Base-by-base conservation (phyloP, 2,797 vertebrate genomes). In the Eulemur albifrons region DNA sequence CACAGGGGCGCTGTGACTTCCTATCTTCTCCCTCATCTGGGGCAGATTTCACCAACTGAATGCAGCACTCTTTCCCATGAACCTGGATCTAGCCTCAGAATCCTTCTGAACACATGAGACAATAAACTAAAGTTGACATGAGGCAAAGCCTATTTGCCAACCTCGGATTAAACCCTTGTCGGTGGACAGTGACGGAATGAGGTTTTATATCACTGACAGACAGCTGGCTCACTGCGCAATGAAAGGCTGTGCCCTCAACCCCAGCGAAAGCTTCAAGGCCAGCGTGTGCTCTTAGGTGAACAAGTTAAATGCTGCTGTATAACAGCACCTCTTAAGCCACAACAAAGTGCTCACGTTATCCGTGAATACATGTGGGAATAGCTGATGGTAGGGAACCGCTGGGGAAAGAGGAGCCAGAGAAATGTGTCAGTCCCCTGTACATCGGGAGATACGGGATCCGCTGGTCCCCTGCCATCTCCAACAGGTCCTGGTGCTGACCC, bases 381-480 rank as follows among this genome's bases (percentile, higher is more conserved):
- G 11, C 61, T 52, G 15, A 12, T 23, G 17, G 43, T 69, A 32
- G 32, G 23, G 40, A 35, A 52, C 15, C 9, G 4, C 7, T 45
- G 50, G n/a, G 11, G 30, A 9, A 35, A 40, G 32, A 35, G 48
- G 57, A 45, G 38, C 59, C n/a, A 30, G 50, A 57, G 75, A 57
- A 32, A 48, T 7, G 48, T 17, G 76, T 63, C 69, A 54, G 10
- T 92, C 21, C 9, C 73, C 10, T 38, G 35, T 5, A 20, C 0
- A 0, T 2, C 1, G 57, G 59, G n/a, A 77, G 23, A 20, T 20
- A 5, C 0, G 23, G 63, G 14, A 15, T 23, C 6, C 0, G 0
- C 45, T 0, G 3, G 7, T 57, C 70, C 45, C 43, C 32, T 48
- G 65, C 72, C 4, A 1, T 3, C 38, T 17, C 18, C 5, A 11